Conservation (phyloP, 1,140 invertebrate species). For the Cydia amplana region DNA sequence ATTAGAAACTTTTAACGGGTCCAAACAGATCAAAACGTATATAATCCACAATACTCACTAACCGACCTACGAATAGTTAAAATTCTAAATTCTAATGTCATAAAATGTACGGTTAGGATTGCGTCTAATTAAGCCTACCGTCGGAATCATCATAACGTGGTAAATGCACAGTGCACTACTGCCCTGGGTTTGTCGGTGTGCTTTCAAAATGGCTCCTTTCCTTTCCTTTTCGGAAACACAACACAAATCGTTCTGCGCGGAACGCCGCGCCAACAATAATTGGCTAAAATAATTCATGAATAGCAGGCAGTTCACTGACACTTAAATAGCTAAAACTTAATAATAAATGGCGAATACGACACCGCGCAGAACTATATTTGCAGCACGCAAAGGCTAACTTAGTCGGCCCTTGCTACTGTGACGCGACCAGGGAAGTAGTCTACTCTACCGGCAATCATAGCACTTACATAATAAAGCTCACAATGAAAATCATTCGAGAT, state of each 20-base stretch:
- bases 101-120: constrained; percentile 58
- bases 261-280: constrained; percentile 47
- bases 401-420: constrained; percentile 59
- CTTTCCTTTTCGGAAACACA: constrained; percentile 85
- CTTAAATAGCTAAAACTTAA: constrained; percentile 39
- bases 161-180: constrained; percentile 76
- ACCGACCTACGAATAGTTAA: constrained; percentile 59
- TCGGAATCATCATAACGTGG: constrained; percentile 48
- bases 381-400: constrained; percentile 53
- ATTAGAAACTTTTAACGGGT: constrained; percentile 60
- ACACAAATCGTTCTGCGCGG: constrained; percentile 80
- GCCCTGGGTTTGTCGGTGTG: constrained; percentile 80
- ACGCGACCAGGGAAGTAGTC: constrained; percentile 65
- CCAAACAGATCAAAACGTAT: constrained; percentile 71
- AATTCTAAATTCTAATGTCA: constrained; percentile 63
- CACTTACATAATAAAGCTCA: constrained; percentile 69
- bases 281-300: constrained; percentile 45
- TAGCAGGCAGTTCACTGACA: constrained; percentile 54
- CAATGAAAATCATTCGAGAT: constrained; percentile 67
- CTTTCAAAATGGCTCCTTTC: constrained; percentile 86
- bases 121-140: constrained; percentile 52
- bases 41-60: constrained; percentile 64
- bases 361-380: constrained; percentile 60
- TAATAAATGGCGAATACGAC: constrained; percentile 42
- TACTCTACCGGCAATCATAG: constrained; percentile 63